Conservation (phyloP, 2,113 vertebrate genomes). For the Lepidothrix coronata region DNA sequence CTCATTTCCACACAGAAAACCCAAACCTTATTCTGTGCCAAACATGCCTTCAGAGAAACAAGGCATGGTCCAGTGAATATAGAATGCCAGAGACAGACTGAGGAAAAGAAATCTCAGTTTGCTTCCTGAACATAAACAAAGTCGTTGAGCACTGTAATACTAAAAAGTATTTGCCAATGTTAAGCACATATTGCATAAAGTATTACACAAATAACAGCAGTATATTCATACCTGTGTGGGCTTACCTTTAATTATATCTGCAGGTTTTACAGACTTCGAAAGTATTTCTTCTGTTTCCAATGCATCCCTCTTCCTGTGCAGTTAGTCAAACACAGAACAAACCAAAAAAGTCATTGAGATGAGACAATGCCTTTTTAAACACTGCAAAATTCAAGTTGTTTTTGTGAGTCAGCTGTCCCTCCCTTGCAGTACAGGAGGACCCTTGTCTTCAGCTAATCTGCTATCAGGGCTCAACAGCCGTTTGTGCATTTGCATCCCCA, state of each 20-base stretch:
- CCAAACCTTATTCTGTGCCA: background rate
- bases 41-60: background rate
- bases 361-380: background rate
- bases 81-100: background rate
- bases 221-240: background rate
- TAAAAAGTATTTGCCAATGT: background rate
- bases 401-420: background rate
- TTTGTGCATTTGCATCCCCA: background rate
- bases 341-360: background rate
- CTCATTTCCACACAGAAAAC: background rate
- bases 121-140: background rate
- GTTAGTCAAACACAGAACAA: background rate
- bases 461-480: slow-evolving; percentile 12
- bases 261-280: background rate
- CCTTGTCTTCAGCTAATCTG: slow-evolving; percentile 7
- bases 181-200: background rate
- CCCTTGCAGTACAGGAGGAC: background rate
- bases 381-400: background rate
- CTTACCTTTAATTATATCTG: slow-evolving; percentile 12
- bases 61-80: background rate
- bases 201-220: background rate
- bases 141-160: background rate
- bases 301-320: background rate
- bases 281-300: background rate
- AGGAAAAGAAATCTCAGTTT: background rate